Evolutionary conservation across 2,888 invertebrate genomes (phyloP).

Genomic region (Sthenelais limicola): DNA sequence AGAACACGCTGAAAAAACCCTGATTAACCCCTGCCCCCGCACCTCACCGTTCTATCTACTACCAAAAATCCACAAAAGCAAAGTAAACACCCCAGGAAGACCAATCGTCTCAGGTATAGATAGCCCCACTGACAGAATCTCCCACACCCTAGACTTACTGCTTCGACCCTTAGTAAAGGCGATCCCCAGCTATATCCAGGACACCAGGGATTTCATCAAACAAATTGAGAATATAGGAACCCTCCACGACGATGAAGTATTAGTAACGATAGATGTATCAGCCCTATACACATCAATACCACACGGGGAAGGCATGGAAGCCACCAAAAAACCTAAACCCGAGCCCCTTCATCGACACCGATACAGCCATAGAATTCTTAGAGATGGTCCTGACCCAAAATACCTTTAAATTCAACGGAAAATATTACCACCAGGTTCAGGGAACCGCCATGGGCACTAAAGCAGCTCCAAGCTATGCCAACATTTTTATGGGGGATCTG

Average conservation of each 20-base stretch:
- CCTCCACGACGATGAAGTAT: neutral
- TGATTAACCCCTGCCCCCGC: neutral
- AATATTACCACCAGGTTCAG: slow-evolving; percentile 43
- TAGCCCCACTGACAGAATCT: slow-evolving; percentile 5
- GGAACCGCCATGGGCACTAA: slow-evolving; percentile 51
- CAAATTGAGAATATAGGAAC: neutral
- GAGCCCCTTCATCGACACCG: too few species aligned
- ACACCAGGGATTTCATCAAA: neutral
- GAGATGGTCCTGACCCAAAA: slow-evolving; percentile 35
- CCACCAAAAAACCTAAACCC: too few species aligned
- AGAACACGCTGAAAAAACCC: neutral
- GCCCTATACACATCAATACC: slow-evolving; percentile 15
- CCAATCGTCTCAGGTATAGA: slow-evolving; percentile 5
- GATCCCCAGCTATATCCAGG: neutral
- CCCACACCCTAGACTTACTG: neutral
- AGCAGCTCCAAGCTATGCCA: slow-evolving; percentile 47
- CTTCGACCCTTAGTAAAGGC: neutral
- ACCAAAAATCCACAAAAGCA: slow-evolving; percentile 5
- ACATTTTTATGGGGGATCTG: slow-evolving; percentile 48
- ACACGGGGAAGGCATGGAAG: neutral
- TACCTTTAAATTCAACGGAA: slow-evolving; percentile 45
- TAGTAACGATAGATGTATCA: slow-evolving; percentile 19
- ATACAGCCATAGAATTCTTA: too few species aligned
- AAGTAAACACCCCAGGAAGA: slow-evolving; percentile 1
- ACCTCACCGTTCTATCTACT: neutral